A percentile compares a stretch with the other conserved stretches of the same genome.
Conservation (phyloP, 2,888 invertebrate genomes). For the Leptothorax acervorum region DNA sequence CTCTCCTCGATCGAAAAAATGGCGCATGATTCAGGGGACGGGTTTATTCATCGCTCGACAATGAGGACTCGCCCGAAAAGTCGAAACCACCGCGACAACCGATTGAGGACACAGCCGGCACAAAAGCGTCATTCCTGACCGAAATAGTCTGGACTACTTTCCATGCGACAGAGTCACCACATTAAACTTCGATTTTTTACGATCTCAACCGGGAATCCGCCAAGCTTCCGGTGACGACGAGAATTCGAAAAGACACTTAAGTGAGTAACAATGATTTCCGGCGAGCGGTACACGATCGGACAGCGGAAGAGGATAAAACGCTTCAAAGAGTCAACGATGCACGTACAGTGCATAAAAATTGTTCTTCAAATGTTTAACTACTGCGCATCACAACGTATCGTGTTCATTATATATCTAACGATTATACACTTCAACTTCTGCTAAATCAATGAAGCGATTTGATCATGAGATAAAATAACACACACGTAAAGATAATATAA, state of each 20-base stretch:
- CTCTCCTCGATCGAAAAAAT: not conserved
- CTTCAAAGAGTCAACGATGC: constrained; percentile 39
- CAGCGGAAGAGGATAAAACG: constrained; percentile 62
- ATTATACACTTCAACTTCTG: not conserved
- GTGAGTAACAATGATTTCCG: constrained; percentile 66
- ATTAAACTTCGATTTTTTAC: constrained; percentile 23
- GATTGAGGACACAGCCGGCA: constrained; percentile 64
- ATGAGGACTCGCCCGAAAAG: constrained; percentile 56
- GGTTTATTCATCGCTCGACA: constrained; percentile 70
- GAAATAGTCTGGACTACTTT: constrained; percentile 55
- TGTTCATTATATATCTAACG: not conserved
- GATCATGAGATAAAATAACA: not conserved
- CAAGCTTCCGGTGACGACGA: constrained; percentile 73
- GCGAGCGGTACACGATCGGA: constrained; percentile 9
- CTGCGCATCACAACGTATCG: not conserved
- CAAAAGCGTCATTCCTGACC: constrained; percentile 47
- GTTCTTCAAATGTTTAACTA: not conserved
- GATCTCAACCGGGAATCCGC: constrained; percentile 66
- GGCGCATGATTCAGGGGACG: constrained; percentile 67
- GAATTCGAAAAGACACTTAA: constrained; percentile 80
- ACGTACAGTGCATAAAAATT: constrained; percentile 23
- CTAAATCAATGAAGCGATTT: not conserved
- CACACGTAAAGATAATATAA: not conserved
- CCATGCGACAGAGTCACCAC: constrained; percentile 31
- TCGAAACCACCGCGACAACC: constrained; percentile 35